These are phyloP conservation scores for Cynopterus sphinx DNA, from an alignment of 2,797 vertebrate genomes.

Conservation along the genomic window DNA sequence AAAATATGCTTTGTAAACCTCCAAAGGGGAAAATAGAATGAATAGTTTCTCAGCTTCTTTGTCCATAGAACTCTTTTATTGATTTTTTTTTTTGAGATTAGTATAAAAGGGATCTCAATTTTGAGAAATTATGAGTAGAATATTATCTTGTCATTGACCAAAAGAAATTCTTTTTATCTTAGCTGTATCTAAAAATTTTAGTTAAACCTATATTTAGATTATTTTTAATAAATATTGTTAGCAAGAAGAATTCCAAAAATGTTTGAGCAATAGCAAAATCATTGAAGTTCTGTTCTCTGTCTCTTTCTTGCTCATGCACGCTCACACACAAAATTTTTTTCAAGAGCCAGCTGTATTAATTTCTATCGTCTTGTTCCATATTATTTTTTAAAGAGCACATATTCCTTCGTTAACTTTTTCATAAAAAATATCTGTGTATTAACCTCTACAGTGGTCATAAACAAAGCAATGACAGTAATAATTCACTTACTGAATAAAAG, in stretches of 20 bases:
- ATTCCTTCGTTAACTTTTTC: not conserved
- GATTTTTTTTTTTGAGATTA: not conserved
- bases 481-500: not conserved
- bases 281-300: not conserved
- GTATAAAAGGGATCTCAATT: not conserved
- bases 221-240: not conserved
- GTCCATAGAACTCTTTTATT: not conserved
- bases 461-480: not conserved
- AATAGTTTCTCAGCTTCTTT: not conserved
- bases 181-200: not conserved
- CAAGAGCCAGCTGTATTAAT: not conserved
- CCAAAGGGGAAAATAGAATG: not conserved
- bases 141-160: constrained; percentile 20
- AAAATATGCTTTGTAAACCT: constrained; percentile 2
- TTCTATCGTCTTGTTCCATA: not conserved
- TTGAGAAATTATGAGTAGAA: not conserved
- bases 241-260: not conserved
- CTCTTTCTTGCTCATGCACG: not conserved
- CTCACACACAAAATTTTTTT: not conserved
- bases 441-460: not conserved
- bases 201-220: not conserved
- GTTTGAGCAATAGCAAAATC: not conserved
- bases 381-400: not conserved
- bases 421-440: not conserved
- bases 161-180: not conserved